Base-by-base conservation (phyloP, 1,140 invertebrate genomes). In the Diorhabda elongata region DNA sequence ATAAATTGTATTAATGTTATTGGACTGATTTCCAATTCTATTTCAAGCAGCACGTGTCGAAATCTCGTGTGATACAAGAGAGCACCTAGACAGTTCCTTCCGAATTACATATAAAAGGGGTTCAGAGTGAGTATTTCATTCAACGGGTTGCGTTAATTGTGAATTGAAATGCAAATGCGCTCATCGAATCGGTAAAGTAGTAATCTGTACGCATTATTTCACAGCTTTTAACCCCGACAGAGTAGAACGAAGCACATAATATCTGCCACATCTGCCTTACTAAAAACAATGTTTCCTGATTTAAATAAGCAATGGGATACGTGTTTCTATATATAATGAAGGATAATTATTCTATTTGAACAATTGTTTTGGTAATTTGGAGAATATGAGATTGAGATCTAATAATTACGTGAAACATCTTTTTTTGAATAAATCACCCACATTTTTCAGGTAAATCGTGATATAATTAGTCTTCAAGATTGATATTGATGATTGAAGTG, bases 171-270 rank as follows among this genome's bases (percentile, higher is more conserved):
- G 77, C 74, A 78, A 77, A 78, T 78, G 61, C 70, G 72, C 70
- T 74, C 74, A 76, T 76, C 72, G 72, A 74, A 59, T 72, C 67
- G 76, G 73, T 74, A 76, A 77, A 76, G 71, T 77, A 76, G 69
- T 78, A 78, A 78, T 78, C 77, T 77, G 74, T 68, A 71, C 73
- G 77, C 75, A 76, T 78, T 78, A 78, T 77, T 78, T 77, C 76
- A 76, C 73, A 78, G 74, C 74, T 76, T 76, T 76, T 75, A 74
- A 76, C 71, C 74, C 71, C 71, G 70, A 71, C 71, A 67, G 69
- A 67, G 72, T 61, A 61, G 71, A 52, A n/a, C n/a, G 6, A 52
- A 52, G 47, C 47, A 52, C 47, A n/a, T 6, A 26, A 26, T 26
- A 52, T 52, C 70, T 60, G 42, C 71, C 66, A 74, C 77, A 78